Base-by-base conservation (phyloP, 2,888 invertebrate genomes). In the Hesperia comma region DNA sequence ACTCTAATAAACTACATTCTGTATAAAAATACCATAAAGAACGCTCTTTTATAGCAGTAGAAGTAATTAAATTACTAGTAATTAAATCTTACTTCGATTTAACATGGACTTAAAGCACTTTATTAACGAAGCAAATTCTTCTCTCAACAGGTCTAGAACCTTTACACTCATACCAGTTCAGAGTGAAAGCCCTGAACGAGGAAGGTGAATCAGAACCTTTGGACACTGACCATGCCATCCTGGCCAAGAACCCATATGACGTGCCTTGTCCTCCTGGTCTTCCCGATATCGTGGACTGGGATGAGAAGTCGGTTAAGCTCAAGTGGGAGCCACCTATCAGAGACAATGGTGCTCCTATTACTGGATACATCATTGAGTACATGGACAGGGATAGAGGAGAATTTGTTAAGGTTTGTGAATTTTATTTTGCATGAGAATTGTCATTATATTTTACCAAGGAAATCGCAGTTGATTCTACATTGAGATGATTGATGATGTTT, bases 191-290 rank as follows among this genome's bases (percentile, higher is more conserved):
- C 7, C 95, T 98, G 10, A 99, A 99, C 86, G 98, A 98, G 80
- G 98, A 99, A 86, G 99, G 99, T 5, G 98, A 98, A 85, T 99
- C 99, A 0, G 99, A 99, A 78, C 98, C 99, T 6, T 89, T 99
- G 55, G 97, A 97, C 74, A 97, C 98, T 0, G 98, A 98, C 77
- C 95, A 95, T 41, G 95, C 97, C 0, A 97, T 97, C 68, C 87
- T 98, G 12, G 99, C 99, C 63, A 99, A 99, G 93, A 99, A 99
- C 94, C 99, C 99, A 19, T 99, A 95, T 90, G 99, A 98, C 86
- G 94, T 96, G 61, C 96, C 98, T 8, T 95, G 96, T 0, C 95
- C 97, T 1, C 98, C 98, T 67, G 98, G 98, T n/a, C 89, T 98
- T 43, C 98, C 98, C 0, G 97, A 98, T 84, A 95, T 98, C 62